Evolutionary conservation across 2,888 invertebrate species (phyloP), one percentile per base, ranked within the genome.

Genomic region (Drosophila testacea): DNA sequence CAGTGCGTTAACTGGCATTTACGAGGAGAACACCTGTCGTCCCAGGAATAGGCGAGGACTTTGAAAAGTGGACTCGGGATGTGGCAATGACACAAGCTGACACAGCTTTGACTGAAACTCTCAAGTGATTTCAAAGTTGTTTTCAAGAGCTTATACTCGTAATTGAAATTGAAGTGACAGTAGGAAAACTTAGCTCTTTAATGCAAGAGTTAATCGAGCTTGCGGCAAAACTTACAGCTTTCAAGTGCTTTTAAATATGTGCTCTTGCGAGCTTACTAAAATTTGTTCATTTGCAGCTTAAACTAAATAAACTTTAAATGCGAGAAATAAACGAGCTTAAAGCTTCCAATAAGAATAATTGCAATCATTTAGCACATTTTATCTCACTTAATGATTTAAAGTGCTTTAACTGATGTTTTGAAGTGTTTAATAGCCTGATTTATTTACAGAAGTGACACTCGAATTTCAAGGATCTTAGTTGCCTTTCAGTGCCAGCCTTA

Each of bases 11-110:
- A 22, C 6, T 22, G 61, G 41, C 41, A 64, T 76, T 64, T 50
- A 65, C 38, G 52, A 61, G 73, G 34, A 11, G 54, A 44, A 68
- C 75, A 73, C 57, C 79, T 78, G 76, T 64, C 74, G 42, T 46
- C 57, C 30, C 44, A 13, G 41, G 16, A 54, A 36, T 47, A 51
- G 39, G 27, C 34, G 9, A 36, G 16, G 30, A 47, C 39, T 38
- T 32, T 54, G 3, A 28, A 22, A 27, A 32, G 11, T 27, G 13
- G 36, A 28, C 22, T 22, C 22, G 22, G 1, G 22, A 44, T 32
- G 30, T 47, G 5, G 16, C 59, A 39, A 27, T 36, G 46, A 61
- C 44, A 61, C 36, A 9, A 44, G 28, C 42, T 51, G 52, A 22
- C 32, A n/a, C 7, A 34, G 34, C 27, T 34, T 42, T 22, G n/a